Conservation (phyloP, 2,888 invertebrate genomes). For the Eubasilissa splendida region DNA sequence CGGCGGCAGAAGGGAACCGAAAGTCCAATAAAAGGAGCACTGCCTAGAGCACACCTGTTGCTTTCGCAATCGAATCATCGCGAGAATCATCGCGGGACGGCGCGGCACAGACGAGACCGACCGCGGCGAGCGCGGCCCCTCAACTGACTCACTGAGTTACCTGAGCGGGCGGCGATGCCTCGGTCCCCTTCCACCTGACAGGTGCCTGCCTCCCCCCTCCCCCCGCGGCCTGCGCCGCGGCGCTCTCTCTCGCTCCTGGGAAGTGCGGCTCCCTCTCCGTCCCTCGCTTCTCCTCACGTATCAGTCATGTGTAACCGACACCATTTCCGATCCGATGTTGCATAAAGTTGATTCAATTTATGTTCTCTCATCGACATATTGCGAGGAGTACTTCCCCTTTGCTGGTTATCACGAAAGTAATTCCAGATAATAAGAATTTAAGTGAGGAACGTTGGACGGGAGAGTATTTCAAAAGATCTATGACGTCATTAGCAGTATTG, state of each 20-base stretch:
- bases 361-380: conserved; percentile 36
- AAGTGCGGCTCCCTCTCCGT: background rate
- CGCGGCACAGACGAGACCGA: conserved; percentile 68
- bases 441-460: too few species aligned
- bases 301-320: conserved; percentile 46
- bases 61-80: conserved; percentile 69
- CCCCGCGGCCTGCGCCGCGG: conserved; percentile 68
- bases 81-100: conserved; percentile 62
- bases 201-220: conserved; percentile 64
- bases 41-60: conserved; percentile 72
- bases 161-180: conserved; percentile 37
- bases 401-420: background rate
- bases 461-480: too few species aligned
- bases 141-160: conserved; percentile 64
- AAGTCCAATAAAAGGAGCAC: conserved; percentile 69
- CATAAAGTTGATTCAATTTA: conserved; percentile 49
- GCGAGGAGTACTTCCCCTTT: background rate
- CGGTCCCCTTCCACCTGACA: conserved; percentile 60
- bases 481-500: too few species aligned
- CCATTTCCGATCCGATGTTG: conserved; percentile 49
- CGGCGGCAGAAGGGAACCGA: conserved; percentile 54
- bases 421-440: too few species aligned
- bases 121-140: conserved; percentile 64
- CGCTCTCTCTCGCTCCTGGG: conserved; percentile 64
- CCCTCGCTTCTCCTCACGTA: conserved; percentile 61